Evolutionary conservation across 2,113 vertebrate species (phyloP), one percentile per base, ranked within the genome.

Genomic region (Halcyon malimbica): DNA sequence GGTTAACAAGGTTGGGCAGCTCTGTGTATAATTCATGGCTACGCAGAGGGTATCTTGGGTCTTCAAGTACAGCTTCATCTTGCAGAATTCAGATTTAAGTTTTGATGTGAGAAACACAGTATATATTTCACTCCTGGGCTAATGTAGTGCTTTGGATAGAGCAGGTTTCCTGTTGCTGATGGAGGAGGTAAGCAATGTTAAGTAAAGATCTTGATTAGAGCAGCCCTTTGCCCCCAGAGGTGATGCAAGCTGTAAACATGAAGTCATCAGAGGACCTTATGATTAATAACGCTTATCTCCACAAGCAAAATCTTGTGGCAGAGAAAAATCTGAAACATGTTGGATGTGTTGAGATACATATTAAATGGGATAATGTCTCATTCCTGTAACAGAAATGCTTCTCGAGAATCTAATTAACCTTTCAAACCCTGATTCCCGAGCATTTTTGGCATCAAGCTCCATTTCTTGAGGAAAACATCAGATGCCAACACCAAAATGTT

Each of bases 401-500:
- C 50, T 70, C 73, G 87, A 71, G 77, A 92, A 93, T 92, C 83
- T 91, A 89, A 96, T 96, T 97, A 95, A 97, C 95, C 94, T 97
- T 97, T 96, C 77, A 89, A 91, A 95, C 0, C 1, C 63, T 77
- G 90, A 88, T 93, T 95, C 90, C 31, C 0, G 0, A 91, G 65
- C 87, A 89, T 91, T 92, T 94, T 91, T 97, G 96, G 89, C 83
- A 87, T 87, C 51, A 42, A 93, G 62, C 46, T 78, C 28, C 75
- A 7, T 50, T 93, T 94, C 83, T 78, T 84, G 35, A 89, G 77
- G 53, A 87, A 95, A 96, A 94, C 51, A 94, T 89, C 91, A 95
- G 80, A 71, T 94, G 87, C 65, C 69, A 95, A 29, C 56, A 68
- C 56, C 69, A 56, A 94, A 96, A 92, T 15, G 33, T 91, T 92